These are phyloP conservation scores for Diphyllodes magnificus DNA, from an alignment of 2,113 vertebrate species.

Conservation along the genomic window DNA sequence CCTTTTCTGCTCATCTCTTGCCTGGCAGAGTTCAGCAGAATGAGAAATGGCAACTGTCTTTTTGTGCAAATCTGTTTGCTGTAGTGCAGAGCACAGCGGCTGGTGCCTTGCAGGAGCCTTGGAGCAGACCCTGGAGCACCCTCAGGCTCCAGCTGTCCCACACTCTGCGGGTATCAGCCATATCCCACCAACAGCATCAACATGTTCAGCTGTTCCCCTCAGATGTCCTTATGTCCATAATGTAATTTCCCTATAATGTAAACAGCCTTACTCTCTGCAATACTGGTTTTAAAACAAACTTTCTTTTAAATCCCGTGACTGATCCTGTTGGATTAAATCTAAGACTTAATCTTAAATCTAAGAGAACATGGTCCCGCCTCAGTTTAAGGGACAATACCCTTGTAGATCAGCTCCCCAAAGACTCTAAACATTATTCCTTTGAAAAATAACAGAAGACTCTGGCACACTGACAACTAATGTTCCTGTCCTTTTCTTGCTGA, in stretches of 20 bases:
- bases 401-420: background rate
- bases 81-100: background rate
- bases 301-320: background rate
- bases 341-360: background rate
- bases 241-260: background rate
- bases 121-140: background rate
- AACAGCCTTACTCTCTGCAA: background rate
- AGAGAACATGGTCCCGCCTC: background rate
- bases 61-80: background rate
- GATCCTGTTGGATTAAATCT: background rate
- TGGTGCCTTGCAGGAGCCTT: background rate
- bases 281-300: background rate
- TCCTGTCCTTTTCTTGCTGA: background rate
- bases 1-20: background rate
- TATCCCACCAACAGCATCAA: background rate
- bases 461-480: background rate
- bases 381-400: background rate
- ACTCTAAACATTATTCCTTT: background rate
- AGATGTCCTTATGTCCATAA: background rate
- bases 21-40: background rate
- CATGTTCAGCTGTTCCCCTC: fast-evolving
- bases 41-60: background rate
- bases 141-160: background rate
- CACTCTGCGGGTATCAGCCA: background rate
- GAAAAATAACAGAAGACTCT: background rate